Percentiles rank a stretch among this genome's conserved stretches.
phyloP scores from a whole-genome alignment of 1,140 invertebrate species.

The Kradibia gibbosae region DNA sequence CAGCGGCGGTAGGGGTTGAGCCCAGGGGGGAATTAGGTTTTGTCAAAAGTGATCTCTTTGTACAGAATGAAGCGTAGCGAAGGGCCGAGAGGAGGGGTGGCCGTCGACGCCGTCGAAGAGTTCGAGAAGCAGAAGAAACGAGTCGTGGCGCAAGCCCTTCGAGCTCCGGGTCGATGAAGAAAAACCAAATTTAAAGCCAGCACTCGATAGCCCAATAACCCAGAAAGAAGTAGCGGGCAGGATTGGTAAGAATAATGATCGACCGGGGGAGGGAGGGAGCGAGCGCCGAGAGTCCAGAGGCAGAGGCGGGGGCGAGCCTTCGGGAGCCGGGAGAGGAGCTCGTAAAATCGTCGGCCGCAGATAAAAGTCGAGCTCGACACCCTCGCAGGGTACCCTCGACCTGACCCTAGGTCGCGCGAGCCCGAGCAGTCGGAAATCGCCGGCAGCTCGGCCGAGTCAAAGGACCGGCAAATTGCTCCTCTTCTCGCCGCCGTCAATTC shows the following conservation, averaged over 20 bases:
- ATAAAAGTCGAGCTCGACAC: slow-evolving; percentile 5
- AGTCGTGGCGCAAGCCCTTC: too few species aligned
- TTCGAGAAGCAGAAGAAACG: too few species aligned
- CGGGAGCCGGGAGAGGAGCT: background rate
- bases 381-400: background rate
- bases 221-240: background rate
- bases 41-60: too few species aligned
- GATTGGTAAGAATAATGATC: background rate
- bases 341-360: slow-evolving; percentile 14
- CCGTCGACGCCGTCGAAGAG: too few species aligned
- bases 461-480: background rate
- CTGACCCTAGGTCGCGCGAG: background rate
- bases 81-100: too few species aligned
- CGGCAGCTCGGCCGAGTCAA: background rate
- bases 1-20: too few species aligned
- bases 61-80: too few species aligned
- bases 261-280: background rate
- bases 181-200: background rate
- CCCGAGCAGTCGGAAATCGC: background rate
- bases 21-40: too few species aligned
- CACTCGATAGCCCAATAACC: background rate
- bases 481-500: background rate
- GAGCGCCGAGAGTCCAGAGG: background rate
- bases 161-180: too few species aligned
- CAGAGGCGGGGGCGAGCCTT: too few species aligned